phyloP scores from a whole-genome alignment of 2,888 invertebrate genomes.

The Carterocephalus palaemon region DNA sequence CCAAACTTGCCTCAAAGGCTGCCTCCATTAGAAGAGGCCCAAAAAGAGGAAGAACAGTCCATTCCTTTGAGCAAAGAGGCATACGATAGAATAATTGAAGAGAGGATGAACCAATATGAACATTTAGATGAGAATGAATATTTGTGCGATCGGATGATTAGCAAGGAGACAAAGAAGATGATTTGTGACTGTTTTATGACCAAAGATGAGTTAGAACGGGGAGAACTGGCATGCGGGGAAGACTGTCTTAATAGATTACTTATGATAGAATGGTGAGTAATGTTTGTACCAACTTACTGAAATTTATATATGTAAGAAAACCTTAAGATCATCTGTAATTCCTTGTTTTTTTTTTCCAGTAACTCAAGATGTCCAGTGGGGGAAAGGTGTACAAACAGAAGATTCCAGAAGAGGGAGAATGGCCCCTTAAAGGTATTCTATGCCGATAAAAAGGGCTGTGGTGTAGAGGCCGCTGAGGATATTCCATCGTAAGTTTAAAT shows the following conservation, averaged over 20 bases:
- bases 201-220: slow-evolving; percentile 90
- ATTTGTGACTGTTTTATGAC: slow-evolving; percentile 96
- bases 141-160: slow-evolving; percentile 88
- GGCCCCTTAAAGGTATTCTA: slow-evolving; percentile 91
- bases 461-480: slow-evolving; percentile 87
- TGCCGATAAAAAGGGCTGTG: slow-evolving; percentile 97
- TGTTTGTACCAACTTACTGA: not conserved
- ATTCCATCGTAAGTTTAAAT: slow-evolving; percentile 82
- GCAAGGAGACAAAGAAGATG: slow-evolving; percentile 96
- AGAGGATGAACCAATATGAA: slow-evolving; percentile 85
- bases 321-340: not conserved
- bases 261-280: slow-evolving; percentile 96
- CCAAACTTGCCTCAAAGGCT: slow-evolving; percentile 56
- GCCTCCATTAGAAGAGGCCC: slow-evolving; percentile 46
- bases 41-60: slow-evolving; percentile 39
- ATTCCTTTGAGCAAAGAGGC: slow-evolving; percentile 58
- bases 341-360: slow-evolving; percentile 75
- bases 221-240: slow-evolving; percentile 94
- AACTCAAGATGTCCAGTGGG: slow-evolving; percentile 93
- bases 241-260: slow-evolving; percentile 97
- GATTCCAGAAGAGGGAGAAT: slow-evolving; percentile 93
- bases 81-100: slow-evolving; percentile 72
- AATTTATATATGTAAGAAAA: too few relatives aligned
- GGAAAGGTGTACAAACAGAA: slow-evolving; percentile 94
- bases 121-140: slow-evolving; percentile 92